Evolutionary conservation across 2,888 invertebrate genomes (phyloP), one percentile per base, ranked within the genome.

Genomic region (Amblyteles armatorius): DNA sequence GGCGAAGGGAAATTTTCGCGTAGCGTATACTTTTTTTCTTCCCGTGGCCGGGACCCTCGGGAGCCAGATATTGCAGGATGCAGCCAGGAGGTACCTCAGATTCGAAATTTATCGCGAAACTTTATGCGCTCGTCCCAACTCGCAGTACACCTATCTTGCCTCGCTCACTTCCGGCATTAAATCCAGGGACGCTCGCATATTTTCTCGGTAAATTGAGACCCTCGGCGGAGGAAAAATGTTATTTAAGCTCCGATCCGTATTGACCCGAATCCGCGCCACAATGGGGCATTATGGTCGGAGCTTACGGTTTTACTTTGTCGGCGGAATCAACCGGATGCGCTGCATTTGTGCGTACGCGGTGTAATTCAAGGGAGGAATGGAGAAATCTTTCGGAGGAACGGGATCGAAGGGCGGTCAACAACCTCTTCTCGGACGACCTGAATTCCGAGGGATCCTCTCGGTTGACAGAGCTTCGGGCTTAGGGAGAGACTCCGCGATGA

Each of bases 21-120:
- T 71, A 67, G 73, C 79, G 83, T 82, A 74, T 82, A 78, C 57
- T 73, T 52, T 48, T 82, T 84, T 44, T 74, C 29, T 40, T 74
- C 48, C 57, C 50, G 22, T 33, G 11, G 11, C 19, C 33, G 67
- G 67, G 71, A 73, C 82, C 52, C 78, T 76, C 52, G 76, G 79
- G 74, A 81, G 69, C 76, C 50, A 69, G 74, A 86, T 84, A 84
- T 81, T 84, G 79, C 79, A 50, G 80, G 81, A 81, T 82, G 76
- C 80, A 73, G 68, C 82, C 57, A 50, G 40, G 57, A 82, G 82
- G 65, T 79, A 79, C 79, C 80, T 83, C 85, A 80, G 84, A 85
- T 86, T 86, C 79, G 79, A 83, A 87, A 86, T 87, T 86, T 86
- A 86, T 87, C 84, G 83, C 82, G 71, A 83, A 82, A 85, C 81